These are phyloP conservation scores for Turnix velox DNA, from an alignment of 2,113 vertebrate species.

Conservation along the genomic window DNA sequence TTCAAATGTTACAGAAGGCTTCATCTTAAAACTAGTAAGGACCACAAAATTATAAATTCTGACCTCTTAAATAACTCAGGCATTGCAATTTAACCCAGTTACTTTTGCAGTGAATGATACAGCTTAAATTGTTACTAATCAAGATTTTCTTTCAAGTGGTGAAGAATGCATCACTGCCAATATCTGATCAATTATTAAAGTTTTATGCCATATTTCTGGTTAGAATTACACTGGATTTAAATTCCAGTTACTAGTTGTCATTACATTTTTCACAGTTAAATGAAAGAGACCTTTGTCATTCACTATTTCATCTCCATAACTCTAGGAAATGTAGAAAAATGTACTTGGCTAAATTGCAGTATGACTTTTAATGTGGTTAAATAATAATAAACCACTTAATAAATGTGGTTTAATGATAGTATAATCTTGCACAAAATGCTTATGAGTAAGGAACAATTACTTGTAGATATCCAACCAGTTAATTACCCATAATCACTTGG, in stretches of 20 bases:
- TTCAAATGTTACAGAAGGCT: background rate
- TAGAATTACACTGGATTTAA: background rate
- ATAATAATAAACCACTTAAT: no score
- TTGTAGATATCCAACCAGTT: conserved; percentile 32
- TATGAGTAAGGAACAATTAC: conserved; percentile 36
- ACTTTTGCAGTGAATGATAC: background rate
- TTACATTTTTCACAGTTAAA: background rate
- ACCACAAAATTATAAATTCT: background rate
- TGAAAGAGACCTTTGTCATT: background rate
- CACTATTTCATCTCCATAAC: background rate
- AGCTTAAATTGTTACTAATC: background rate
- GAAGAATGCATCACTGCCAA: background rate
- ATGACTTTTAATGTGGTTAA: conserved; percentile 35
- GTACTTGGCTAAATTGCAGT: background rate
- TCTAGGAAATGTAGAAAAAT: background rate
- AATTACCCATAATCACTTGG: conserved; percentile 49
- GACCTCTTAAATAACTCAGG: background rate
- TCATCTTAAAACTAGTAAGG: background rate
- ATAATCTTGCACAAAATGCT: conserved; percentile 14
- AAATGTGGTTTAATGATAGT: conserved; percentile 34
- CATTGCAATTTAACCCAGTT: background rate
- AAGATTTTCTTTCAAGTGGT: background rate
- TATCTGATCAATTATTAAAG: background rate
- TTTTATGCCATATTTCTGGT: background rate
- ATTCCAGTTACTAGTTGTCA: background rate